These are phyloP conservation scores for Philonicus albiceps DNA, from an alignment of 2,888 invertebrate genomes.

Conservation along the genomic window DNA sequence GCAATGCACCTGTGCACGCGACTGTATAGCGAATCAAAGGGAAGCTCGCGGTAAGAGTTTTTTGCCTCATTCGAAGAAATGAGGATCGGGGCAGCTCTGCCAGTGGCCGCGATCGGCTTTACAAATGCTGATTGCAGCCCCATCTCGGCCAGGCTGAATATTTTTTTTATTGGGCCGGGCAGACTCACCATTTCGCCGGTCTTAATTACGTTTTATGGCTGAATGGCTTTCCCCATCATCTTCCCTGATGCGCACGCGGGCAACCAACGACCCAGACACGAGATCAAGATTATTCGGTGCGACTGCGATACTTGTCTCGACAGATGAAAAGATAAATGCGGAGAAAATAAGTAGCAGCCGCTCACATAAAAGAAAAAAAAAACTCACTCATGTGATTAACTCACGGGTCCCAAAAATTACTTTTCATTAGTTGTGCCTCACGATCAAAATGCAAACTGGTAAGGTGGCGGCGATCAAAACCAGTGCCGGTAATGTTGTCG, in stretches of 20 bases:
- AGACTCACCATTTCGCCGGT: slow-evolving; percentile 31
- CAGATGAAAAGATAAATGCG: slow-evolving; percentile 42
- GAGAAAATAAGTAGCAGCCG: slow-evolving; percentile 30
- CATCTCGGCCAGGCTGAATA: background rate
- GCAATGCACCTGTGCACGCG: slow-evolving; percentile 37
- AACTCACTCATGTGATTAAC: slow-evolving; percentile 21
- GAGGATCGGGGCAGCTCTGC: background rate
- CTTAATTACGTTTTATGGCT: slow-evolving; percentile 41
- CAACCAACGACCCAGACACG: background rate
- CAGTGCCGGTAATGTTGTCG: slow-evolving; percentile 26
- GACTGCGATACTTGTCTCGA: slow-evolving; percentile 26
- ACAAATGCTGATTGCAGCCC: slow-evolving; percentile 36
- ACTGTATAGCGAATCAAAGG: slow-evolving; percentile 10
- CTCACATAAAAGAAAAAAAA: background rate
- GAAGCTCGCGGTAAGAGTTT: background rate
- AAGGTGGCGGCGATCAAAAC: background rate
- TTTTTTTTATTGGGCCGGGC: slow-evolving; percentile 4
- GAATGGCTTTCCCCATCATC: slow-evolving; percentile 37
- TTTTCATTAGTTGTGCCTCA: slow-evolving; percentile 27
- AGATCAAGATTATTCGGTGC: slow-evolving; percentile 27
- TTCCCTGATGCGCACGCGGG: background rate
- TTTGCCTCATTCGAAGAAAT: background rate
- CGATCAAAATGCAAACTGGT: slow-evolving; percentile 38
- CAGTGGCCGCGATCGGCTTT: slow-evolving; percentile 5
- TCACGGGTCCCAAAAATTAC: slow-evolving; percentile 20